Evolutionary conservation across 1,140 invertebrate genomes (phyloP).

Genomic region (Scaptodrosophila lebanonensis): DNA sequence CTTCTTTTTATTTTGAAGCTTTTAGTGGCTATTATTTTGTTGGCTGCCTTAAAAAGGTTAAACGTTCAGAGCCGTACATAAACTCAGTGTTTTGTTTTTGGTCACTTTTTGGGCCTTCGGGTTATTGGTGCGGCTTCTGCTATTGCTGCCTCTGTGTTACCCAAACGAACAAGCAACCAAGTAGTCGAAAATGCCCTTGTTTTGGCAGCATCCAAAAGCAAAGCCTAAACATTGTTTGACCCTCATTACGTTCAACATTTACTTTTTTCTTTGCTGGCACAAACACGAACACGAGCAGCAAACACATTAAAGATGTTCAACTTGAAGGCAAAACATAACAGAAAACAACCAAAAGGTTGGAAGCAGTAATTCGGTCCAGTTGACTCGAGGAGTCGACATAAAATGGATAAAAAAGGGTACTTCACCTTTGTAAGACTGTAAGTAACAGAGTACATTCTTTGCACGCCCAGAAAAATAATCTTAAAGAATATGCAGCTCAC

Average conservation of each 20-base stretch:
- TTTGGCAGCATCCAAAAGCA: constrained; percentile 32
- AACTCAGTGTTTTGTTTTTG: constrained; percentile 33
- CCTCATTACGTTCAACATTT: constrained; percentile 71
- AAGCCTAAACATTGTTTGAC: constrained; percentile 63
- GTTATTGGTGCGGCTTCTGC: no score
- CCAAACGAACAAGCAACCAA: constrained; percentile 27
- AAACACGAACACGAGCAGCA: no score
- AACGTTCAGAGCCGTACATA: constrained; percentile 32
- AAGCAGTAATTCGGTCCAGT: no score
- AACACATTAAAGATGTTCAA: constrained; percentile 30
- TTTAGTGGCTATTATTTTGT: no score
- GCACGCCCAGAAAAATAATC: no score
- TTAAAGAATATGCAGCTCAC: no score
- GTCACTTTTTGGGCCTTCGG: constrained; percentile 28
- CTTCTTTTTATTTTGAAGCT: no score
- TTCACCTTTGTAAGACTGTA: no score
- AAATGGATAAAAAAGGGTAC: no score
- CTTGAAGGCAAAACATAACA: constrained; percentile 18
- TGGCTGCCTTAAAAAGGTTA: constrained; percentile 20
- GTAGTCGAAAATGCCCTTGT: constrained; percentile 16
- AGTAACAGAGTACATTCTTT: no score
- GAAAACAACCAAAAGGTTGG: constrained; percentile 21
- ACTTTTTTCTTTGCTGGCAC: constrained; percentile 34
- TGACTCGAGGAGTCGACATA: no score
- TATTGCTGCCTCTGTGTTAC: neutral